A percentile compares a stretch with the other conserved stretches of the same genome.
phyloP scores from a whole-genome alignment of 2,113 vertebrate species.

The Saccopteryx bilineata region DNA sequence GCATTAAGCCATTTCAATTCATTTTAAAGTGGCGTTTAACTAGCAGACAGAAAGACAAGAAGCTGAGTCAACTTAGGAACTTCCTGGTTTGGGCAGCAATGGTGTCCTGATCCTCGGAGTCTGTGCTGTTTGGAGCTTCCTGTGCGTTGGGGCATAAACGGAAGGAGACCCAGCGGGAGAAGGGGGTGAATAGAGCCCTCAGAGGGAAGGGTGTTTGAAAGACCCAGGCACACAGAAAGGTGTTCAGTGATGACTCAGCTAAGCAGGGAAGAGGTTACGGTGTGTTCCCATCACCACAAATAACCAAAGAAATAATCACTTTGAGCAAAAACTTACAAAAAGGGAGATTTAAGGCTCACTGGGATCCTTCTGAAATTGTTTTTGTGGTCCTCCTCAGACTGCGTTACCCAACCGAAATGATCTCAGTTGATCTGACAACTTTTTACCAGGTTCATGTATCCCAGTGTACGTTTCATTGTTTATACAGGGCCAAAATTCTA shows the following conservation, averaged over 20 bases:
- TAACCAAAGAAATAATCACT: constrained; percentile 59
- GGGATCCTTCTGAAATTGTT: constrained; percentile 32
- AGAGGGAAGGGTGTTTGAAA: constrained; percentile 71
- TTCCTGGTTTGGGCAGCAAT: constrained; percentile 11
- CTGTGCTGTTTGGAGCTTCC: constrained; percentile 61
- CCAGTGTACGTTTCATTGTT: not conserved
- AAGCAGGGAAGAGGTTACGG: constrained; percentile 20
- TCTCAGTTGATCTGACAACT: not conserved
- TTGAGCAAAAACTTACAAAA: not conserved
- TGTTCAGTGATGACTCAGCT: constrained; percentile 60
- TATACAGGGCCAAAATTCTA: not conserved
- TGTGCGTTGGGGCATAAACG: constrained; percentile 60
- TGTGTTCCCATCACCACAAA: constrained; percentile 70
- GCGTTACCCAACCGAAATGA: not conserved
- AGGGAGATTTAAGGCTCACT: not conserved
- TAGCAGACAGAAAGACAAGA: constrained; percentile 45
- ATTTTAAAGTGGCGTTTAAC: constrained; percentile 57
- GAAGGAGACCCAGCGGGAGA: constrained; percentile 59
- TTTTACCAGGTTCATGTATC: not conserved
- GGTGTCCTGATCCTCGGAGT: constrained; percentile 67
- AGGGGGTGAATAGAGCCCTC: not conserved
- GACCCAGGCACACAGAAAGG: not conserved
- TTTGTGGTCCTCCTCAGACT: constrained; percentile 6
- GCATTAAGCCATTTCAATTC: constrained; percentile 43
- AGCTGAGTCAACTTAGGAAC: constrained; percentile 58